A percentile compares a stretch with the other conserved stretches of the same genome.
Evolutionary conservation across 2,113 vertebrate species (phyloP).

Genomic region (Ia io): DNA sequence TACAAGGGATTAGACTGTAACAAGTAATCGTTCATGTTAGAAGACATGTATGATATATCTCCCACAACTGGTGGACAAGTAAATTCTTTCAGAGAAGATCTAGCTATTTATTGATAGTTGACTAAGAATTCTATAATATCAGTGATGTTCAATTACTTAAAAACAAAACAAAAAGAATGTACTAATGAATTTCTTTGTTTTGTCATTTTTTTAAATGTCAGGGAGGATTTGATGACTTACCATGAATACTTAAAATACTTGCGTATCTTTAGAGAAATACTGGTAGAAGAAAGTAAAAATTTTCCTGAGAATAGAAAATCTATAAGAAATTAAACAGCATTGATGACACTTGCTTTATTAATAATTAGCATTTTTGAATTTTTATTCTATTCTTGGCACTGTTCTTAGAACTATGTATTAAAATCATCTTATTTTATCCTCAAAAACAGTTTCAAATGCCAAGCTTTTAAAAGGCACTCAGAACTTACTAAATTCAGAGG

Average conservation of each 20-base stretch:
- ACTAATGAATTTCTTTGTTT: neutral
- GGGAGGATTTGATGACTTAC: neutral
- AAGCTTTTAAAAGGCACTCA: neutral
- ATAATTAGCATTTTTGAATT: neutral
- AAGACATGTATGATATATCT: neutral
- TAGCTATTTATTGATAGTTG: neutral
- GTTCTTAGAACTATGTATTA: neutral
- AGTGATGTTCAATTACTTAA: neutral
- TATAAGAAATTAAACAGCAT: neutral
- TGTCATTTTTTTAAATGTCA: neutral
- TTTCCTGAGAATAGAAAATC: neutral
- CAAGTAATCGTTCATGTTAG: neutral
- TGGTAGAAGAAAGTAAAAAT: neutral
- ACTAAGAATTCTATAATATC: neutral
- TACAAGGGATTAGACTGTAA: neutral
- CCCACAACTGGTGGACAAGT: neutral
- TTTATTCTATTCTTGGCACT: conserved; percentile 11
- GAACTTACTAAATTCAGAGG: conserved; percentile 2
- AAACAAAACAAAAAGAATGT: neutral
- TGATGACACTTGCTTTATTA: neutral
- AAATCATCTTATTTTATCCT: neutral
- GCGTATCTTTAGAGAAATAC: neutral
- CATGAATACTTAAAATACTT: neutral
- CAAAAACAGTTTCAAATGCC: conserved; percentile 8
- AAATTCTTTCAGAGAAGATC: neutral